phyloP scores from a whole-genome alignment of 2,888 invertebrate genomes.

The Eretmocerus hayati region DNA sequence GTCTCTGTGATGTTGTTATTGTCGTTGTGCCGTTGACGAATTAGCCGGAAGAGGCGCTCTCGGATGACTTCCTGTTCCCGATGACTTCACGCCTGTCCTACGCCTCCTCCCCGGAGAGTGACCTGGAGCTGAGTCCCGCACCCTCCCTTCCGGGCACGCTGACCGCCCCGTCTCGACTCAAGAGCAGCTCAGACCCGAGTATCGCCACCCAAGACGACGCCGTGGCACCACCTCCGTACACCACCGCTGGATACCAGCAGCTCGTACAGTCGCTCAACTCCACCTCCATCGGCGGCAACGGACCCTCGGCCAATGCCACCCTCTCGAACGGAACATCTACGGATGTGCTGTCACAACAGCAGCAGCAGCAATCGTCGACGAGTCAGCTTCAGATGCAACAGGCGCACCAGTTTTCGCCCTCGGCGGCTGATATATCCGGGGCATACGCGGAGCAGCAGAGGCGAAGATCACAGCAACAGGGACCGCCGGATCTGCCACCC shows the following conservation, averaged over 20 bases:
- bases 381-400: slow-evolving; percentile 5
- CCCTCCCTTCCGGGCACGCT: slow-evolving; percentile 56
- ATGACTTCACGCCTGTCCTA: slow-evolving; percentile 94
- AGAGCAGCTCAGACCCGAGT: slow-evolving; percentile 82
- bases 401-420: slow-evolving; percentile 1
- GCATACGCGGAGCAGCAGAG: slow-evolving; percentile 1
- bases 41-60: slow-evolving; percentile 92
- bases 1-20: too few relatives aligned
- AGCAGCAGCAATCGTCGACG: slow-evolving; percentile 6
- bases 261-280: slow-evolving; percentile 5
- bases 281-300: too few relatives aligned
- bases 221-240: slow-evolving; percentile 79
- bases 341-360: slow-evolving; percentile 18
- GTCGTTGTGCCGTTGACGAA: slow-evolving; percentile 46
- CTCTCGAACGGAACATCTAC: slow-evolving; percentile 13
- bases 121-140: slow-evolving; percentile 79
- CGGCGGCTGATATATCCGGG: slow-evolving; percentile 6
- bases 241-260: slow-evolving; percentile 46
- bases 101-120: slow-evolving; percentile 93
- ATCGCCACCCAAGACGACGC: slow-evolving; percentile 87
- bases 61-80: slow-evolving; percentile 98
- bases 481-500: slow-evolving; percentile 77
- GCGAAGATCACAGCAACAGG: slow-evolving; percentile 43
- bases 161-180: slow-evolving; percentile 55
- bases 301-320: neutral